These are phyloP conservation scores for Agriopis aurantiaria DNA, from an alignment of 2,888 invertebrate genomes.

Conservation along the genomic window DNA sequence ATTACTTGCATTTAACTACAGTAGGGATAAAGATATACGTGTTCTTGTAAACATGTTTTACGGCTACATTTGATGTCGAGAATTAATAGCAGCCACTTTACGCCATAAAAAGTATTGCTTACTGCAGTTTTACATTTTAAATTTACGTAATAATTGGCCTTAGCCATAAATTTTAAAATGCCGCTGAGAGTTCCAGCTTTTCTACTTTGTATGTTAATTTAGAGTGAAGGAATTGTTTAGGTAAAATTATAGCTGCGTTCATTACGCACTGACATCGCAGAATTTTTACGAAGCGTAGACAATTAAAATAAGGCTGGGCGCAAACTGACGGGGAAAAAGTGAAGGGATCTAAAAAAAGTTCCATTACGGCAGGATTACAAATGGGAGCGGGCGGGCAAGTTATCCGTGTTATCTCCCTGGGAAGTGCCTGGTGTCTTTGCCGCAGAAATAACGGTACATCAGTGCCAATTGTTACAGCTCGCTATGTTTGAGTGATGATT, in stretches of 20 bases:
- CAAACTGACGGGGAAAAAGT: slow-evolving; percentile 77
- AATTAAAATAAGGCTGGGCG: slow-evolving; percentile 74
- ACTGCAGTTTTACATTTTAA: slow-evolving; percentile 48
- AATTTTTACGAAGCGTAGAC: slow-evolving; percentile 64
- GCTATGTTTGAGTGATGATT: slow-evolving; percentile 24
- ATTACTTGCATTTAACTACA: too few relatives aligned
- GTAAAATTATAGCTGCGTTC: slow-evolving; percentile 40
- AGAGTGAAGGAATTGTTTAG: slow-evolving; percentile 43
- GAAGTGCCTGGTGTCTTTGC: slow-evolving; percentile 53
- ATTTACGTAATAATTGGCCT: slow-evolving; percentile 45
- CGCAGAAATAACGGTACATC: slow-evolving; percentile 40
- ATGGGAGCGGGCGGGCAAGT: slow-evolving; percentile 70
- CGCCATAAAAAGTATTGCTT: slow-evolving; percentile 35
- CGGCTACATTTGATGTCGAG: slow-evolving; percentile 27
- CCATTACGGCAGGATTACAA: slow-evolving; percentile 78
- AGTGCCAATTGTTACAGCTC: slow-evolving; percentile 36
- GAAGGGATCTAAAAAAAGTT: slow-evolving; percentile 77
- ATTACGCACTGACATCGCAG: slow-evolving; percentile 44
- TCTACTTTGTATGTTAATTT: slow-evolving; percentile 50
- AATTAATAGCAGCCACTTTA: slow-evolving; percentile 34
- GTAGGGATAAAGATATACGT: slow-evolving; percentile 25
- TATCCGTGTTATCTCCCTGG: slow-evolving; percentile 71
- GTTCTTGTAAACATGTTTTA: slow-evolving; percentile 34
- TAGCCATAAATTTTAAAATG: slow-evolving; percentile 45
- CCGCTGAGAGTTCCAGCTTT: slow-evolving; percentile 41